Conservation (phyloP, 2,797 vertebrate species). For the Thamnophis elegans region DNA sequence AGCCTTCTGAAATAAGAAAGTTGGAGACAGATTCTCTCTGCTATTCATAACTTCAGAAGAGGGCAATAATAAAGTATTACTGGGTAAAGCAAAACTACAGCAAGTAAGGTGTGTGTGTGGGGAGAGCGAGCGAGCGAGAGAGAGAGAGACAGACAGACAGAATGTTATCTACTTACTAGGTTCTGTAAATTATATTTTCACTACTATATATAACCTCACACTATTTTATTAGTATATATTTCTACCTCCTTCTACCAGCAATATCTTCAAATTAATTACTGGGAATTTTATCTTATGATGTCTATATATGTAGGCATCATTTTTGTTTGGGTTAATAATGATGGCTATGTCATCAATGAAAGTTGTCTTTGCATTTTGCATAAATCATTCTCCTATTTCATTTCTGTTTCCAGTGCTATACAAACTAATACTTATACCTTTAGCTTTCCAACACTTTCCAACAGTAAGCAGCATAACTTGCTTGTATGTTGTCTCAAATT, state of each 20-base stretch:
- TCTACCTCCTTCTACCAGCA: background rate
- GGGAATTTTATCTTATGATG: background rate
- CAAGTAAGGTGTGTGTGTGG: background rate
- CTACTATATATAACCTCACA: background rate
- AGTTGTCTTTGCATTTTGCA: background rate
- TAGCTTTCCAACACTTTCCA: background rate
- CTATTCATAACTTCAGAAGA: background rate
- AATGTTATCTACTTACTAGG: background rate
- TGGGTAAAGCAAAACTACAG: background rate
- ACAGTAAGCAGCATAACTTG: background rate
- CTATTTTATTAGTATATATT: background rate
- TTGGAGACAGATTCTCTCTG: background rate
- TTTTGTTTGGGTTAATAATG: background rate
- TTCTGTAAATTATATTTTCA: background rate
- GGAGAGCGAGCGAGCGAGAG: too few species aligned
- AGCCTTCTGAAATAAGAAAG: background rate
- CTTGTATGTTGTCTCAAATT: background rate
- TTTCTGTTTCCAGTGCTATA: background rate
- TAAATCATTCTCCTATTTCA: background rate
- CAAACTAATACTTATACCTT: background rate
- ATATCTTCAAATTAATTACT: background rate
- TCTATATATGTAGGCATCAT: background rate
- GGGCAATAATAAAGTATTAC: background rate
- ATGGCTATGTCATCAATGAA: background rate
- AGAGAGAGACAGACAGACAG: too few species aligned